phyloP scores from a whole-genome alignment of 1,140 invertebrate species.

The Aleiodes sp. region DNA sequence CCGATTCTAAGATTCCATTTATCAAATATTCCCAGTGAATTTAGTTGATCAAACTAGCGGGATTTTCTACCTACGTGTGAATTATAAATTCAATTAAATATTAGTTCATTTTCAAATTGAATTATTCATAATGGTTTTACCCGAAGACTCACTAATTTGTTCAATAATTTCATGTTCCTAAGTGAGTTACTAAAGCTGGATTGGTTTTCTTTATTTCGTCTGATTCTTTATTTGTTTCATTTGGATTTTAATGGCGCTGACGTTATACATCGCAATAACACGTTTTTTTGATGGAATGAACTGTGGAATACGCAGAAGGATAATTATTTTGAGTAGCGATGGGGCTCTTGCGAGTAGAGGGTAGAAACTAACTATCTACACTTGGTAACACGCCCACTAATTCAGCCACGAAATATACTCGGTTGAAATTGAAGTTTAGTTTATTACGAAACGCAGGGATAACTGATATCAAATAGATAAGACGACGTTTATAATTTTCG shows the following conservation, averaged over 20 bases:
- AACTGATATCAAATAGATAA: constrained; percentile 24
- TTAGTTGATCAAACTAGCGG: background rate
- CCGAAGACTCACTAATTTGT: background rate
- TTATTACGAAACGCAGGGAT: constrained; percentile 5
- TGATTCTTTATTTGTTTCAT: background rate
- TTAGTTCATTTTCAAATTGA: background rate
- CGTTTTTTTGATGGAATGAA: background rate
- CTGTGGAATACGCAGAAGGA: background rate
- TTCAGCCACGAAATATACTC: constrained; percentile 2
- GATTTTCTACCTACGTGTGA: background rate
- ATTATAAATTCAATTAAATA: background rate
- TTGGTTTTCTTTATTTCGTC: background rate
- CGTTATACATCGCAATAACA: background rate
- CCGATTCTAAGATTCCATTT: background rate
- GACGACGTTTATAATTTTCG: constrained; percentile 29
- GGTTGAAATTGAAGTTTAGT: constrained; percentile 2
- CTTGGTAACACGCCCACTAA: background rate
- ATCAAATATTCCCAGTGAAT: background rate
- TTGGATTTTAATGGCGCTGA: background rate
- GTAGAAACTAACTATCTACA: background rate
- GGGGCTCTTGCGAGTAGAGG: background rate
- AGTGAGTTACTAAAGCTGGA: background rate
- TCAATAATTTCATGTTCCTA: background rate
- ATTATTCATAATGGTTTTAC: background rate
- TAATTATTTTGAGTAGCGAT: background rate